A percentile compares a stretch with the other conserved stretches of the same genome.
These are phyloP conservation scores for Galagoides demidoff DNA, from an alignment of 2,797 vertebrate species.

Conservation along the genomic window DNA sequence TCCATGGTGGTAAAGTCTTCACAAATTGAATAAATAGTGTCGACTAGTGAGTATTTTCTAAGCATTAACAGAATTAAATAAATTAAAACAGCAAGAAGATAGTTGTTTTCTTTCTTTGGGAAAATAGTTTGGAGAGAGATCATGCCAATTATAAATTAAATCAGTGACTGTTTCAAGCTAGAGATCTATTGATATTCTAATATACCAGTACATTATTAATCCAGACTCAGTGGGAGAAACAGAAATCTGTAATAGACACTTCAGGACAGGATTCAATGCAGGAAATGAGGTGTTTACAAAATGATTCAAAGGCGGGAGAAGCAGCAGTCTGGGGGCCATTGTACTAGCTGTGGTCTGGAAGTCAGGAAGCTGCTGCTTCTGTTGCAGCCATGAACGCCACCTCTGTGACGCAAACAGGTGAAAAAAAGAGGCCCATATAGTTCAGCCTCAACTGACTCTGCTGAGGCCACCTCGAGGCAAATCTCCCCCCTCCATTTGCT, in stretches of 20 bases:
- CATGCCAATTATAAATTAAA: neutral
- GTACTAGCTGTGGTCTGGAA: neutral
- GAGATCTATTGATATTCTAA: neutral
- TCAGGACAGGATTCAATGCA: neutral
- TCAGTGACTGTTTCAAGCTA: neutral
- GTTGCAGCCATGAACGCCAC: neutral
- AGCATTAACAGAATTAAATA: slow-evolving; percentile 71
- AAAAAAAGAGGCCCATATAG: neutral
- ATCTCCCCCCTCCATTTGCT: neutral
- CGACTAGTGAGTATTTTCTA: slow-evolving; percentile 56
- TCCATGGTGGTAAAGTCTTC: slow-evolving; percentile 49
- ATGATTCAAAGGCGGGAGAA: neutral
- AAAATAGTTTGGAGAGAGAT: neutral
- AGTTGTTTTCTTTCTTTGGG: slow-evolving; percentile 36
- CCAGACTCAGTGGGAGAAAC: neutral
- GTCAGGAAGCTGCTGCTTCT: neutral
- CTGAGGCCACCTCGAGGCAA: neutral
- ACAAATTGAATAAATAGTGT: slow-evolving; percentile 57
- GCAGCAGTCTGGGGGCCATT: neutral
- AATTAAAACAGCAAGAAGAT: slow-evolving; percentile 41
- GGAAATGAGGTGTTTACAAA: neutral
- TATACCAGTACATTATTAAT: neutral
- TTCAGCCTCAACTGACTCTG: neutral
- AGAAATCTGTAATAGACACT: neutral
- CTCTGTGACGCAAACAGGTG: neutral